Percentiles rank a stretch among this genome's conserved stretches.
These are phyloP conservation scores for Drosophila takahashii DNA, from an alignment of 1,140 invertebrate species.

Conservation along the genomic window DNA sequence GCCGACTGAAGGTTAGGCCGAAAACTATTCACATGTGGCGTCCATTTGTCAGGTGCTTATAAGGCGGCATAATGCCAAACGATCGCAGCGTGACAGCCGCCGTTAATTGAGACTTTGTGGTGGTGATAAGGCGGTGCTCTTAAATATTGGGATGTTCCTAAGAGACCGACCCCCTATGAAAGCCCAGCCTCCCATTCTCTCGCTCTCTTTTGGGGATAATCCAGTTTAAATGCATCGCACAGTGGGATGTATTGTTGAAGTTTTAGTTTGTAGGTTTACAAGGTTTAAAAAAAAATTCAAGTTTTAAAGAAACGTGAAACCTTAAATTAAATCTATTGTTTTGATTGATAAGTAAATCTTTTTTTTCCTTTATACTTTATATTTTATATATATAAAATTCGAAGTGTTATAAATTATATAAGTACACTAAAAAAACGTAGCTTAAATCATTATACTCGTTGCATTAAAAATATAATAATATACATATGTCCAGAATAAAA, in stretches of 20 bases:
- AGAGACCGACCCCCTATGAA: slow-evolving; percentile 2
- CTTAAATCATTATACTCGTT: too few relatives aligned
- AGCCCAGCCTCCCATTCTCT: slow-evolving; percentile 15
- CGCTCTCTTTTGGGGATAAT: neutral
- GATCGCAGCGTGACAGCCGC: slow-evolving; percentile 62
- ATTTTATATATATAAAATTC: too few relatives aligned
- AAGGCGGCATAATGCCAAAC: slow-evolving; percentile 36
- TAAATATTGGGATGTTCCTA: neutral
- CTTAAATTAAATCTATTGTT: too few relatives aligned
- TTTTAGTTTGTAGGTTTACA: too few relatives aligned
- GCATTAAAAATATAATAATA: too few relatives aligned
- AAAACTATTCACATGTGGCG: slow-evolving; percentile 64
- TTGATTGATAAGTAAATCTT: too few relatives aligned
- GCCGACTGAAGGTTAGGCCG: slow-evolving; percentile 9
- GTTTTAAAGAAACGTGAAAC: too few relatives aligned
- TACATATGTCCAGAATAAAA: too few relatives aligned
- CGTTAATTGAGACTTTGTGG: slow-evolving; percentile 41
- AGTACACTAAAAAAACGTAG: too few relatives aligned
- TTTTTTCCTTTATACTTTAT: too few relatives aligned
- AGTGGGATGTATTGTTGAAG: neutral
- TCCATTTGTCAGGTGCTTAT: slow-evolving; percentile 56
- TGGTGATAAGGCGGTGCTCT: slow-evolving; percentile 9
- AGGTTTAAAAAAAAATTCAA: too few relatives aligned
- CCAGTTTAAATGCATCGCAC: slow-evolving; percentile 4
- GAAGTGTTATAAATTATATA: too few relatives aligned